Percentiles rank a stretch among this genome's conserved stretches.
phyloP scores from a whole-genome alignment of 2,888 invertebrate species.

The Agrotis ipsilon region DNA sequence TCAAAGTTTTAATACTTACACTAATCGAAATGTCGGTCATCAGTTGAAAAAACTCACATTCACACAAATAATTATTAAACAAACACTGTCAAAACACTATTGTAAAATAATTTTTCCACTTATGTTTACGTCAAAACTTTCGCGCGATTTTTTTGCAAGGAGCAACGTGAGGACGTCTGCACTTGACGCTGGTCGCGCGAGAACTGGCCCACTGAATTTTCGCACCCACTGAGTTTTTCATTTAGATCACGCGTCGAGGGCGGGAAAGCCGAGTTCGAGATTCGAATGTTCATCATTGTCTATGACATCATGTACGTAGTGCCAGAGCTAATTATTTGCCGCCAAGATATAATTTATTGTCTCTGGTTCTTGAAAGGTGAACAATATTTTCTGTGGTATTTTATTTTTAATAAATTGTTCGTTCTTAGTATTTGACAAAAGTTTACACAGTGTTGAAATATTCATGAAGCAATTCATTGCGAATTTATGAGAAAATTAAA shows the following conservation, averaged over 20 bases:
- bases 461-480: background rate
- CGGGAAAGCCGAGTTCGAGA: constrained; percentile 78
- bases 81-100: constrained; percentile 72
- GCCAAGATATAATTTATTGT: constrained; percentile 31
- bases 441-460: constrained; percentile 23
- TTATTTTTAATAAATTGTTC: constrained; percentile 2
- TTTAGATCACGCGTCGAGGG: constrained; percentile 76
- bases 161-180: constrained; percentile 66
- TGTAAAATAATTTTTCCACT: constrained; percentile 67
- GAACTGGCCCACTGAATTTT: constrained; percentile 75
- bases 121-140: constrained; percentile 71
- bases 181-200: constrained; percentile 78
- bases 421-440: background rate
- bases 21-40: constrained; percentile 47
- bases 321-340: constrained; percentile 47
- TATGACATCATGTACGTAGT: constrained; percentile 62
- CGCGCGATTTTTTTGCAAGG: constrained; percentile 79
- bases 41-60: constrained; percentile 66
- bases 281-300: constrained; percentile 72
- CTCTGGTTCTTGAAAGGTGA: background rate
- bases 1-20: constrained; percentile 58
- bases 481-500: background rate
- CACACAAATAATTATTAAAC: constrained; percentile 68
- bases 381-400: constrained; percentile 17
- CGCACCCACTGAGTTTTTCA: constrained; percentile 75